These are phyloP conservation scores for Chlamydotis undulata DNA, from an alignment of 2,113 vertebrate genomes.

Conservation along the genomic window DNA sequence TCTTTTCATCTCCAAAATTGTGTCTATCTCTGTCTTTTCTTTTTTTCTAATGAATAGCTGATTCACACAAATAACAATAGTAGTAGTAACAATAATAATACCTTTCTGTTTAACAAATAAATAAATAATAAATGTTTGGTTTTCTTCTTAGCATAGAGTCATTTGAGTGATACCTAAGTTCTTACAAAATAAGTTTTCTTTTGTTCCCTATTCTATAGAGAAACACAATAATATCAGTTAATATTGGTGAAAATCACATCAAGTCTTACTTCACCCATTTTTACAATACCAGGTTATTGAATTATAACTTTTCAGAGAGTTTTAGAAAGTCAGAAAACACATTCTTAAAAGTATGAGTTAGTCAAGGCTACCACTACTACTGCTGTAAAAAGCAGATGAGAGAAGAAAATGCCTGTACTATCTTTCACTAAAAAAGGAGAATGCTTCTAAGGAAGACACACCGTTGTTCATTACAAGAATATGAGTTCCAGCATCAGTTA, in stretches of 20 bases:
- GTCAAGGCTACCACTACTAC: background rate
- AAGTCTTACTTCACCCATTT: background rate
- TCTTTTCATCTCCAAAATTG: background rate
- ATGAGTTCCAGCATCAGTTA: background rate
- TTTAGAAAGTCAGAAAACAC: background rate
- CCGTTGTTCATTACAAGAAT: background rate
- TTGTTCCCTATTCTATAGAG: background rate
- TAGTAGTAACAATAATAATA: background rate
- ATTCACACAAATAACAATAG: background rate
- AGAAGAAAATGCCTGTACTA: background rate
- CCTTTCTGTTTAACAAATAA: background rate
- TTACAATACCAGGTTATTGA: background rate
- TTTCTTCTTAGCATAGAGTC: background rate
- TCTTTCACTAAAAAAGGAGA: background rate
- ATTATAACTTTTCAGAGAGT: constrained; percentile 17
- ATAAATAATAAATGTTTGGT: fast-evolving
- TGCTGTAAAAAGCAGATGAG: background rate
- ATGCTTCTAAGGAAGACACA: background rate
- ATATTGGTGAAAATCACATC: background rate
- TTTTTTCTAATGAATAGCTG: background rate
- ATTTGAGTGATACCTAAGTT: background rate
- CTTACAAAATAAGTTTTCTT: background rate
- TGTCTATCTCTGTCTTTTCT: background rate
- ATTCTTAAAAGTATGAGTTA: background rate
- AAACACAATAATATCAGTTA: background rate